Evolutionary conservation across 2,888 invertebrate genomes (phyloP), one percentile per base, ranked within the genome.

Genomic region (Dromius quadrimaculatus): DNA sequence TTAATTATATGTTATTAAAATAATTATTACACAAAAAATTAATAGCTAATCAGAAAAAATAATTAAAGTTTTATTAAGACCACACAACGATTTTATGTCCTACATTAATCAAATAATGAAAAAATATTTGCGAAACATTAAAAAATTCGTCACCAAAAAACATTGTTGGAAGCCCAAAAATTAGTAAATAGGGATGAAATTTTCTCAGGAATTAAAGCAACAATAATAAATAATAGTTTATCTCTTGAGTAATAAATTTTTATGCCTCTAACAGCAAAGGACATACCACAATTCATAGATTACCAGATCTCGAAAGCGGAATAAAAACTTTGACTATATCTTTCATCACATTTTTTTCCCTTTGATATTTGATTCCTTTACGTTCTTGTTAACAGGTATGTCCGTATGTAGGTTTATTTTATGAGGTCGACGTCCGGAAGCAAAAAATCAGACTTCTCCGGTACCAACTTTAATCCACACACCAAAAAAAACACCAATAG

Each of bases 1-100:
- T 54, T 54, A 54, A 54, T 54, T 54, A 28, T 54, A 54, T 54
- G 19, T 13, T 54, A 54, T 54, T 54, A 54, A 15, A 54, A 54
- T 54, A 54, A 54, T 54, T 23, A 54, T 28, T 15, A 9, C 28
- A 22, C 13, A 54, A 54, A 50, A 54, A 54, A 13, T 9, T 54
- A 54, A 54, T 54, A 23, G 28, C 15, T 28, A 28, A 54, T 54
- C 28, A 54, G 50, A 54, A 54, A 54, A 54, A 54, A 28, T 54
- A 54, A 54, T 54, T 54, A 54, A n/a, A 54, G 28, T 54, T 28
- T 13, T 15, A 32, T 28, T 28, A 9, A 28, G 50, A 23, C 50
- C 50, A 54, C 50, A 54, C 50, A 54, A n/a, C n/a, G n/a, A n/a
- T n/a, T n/a, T n/a, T n/a, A n/a, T n/a, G n/a, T n/a, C n/a, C n/a